These are phyloP conservation scores for Oxystoma pomonae DNA, from an alignment of 2,888 invertebrate genomes.

Conservation along the genomic window DNA sequence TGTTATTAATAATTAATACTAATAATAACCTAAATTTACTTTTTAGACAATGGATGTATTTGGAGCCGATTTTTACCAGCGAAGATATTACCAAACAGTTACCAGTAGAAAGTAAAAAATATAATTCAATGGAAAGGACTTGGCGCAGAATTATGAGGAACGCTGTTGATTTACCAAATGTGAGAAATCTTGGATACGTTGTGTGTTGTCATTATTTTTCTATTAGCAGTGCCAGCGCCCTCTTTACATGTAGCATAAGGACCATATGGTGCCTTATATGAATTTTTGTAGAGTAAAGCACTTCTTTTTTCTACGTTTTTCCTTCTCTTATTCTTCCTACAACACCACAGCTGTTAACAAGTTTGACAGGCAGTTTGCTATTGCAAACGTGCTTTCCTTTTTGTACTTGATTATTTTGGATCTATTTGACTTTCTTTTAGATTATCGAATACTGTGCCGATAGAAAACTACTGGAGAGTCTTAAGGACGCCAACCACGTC, in stretches of 20 bases:
- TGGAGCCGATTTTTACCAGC: constrained; percentile 79
- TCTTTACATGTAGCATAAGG: too few species aligned
- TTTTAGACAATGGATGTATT: constrained; percentile 71
- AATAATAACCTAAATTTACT: constrained; percentile 15
- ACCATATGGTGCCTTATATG: too few species aligned
- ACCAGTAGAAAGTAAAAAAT: constrained; percentile 75
- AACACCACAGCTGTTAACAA: neutral
- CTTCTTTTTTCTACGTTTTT: neutral
- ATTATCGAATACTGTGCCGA: constrained; percentile 63
- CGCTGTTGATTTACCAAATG: constrained; percentile 65
- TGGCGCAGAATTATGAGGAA: constrained; percentile 75
- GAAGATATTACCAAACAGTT: constrained; percentile 76
- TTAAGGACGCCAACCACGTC: constrained; percentile 65
- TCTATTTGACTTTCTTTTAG: constrained; percentile 41
- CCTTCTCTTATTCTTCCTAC: too few species aligned
- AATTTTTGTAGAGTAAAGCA: too few species aligned
- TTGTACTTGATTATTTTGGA: too few species aligned
- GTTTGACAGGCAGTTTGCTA: too few species aligned
- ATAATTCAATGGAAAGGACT: constrained; percentile 71
- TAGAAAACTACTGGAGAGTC: constrained; percentile 61
- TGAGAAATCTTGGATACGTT: constrained; percentile 38
- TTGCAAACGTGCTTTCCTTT: too few species aligned
- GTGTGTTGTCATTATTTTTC: too few species aligned
- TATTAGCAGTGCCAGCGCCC: too few species aligned
- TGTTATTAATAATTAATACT: constrained; percentile 4